Conservation (phyloP, 2,113 vertebrate species). For the Catharus minimus region DNA sequence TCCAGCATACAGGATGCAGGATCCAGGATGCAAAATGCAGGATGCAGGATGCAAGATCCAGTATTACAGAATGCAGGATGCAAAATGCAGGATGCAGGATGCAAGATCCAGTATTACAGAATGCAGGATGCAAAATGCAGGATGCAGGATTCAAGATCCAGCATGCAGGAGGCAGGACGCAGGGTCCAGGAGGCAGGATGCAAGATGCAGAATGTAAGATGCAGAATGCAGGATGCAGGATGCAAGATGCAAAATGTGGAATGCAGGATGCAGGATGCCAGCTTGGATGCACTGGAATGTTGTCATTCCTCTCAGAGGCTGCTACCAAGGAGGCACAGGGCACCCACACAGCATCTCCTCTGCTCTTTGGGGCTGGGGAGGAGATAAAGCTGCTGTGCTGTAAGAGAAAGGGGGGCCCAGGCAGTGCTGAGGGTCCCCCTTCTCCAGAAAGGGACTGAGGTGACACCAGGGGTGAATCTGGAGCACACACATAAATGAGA, state of each 20-base stretch:
- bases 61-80: neutral
- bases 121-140: neutral
- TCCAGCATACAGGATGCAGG: neutral
- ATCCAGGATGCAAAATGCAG: neutral
- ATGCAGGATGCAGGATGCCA: conserved; percentile 19
- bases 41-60: neutral
- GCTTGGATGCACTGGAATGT: neutral
- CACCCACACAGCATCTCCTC: neutral
- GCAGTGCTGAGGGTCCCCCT: neutral
- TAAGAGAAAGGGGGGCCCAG: neutral
- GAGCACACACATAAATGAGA: accelerated
- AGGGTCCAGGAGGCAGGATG: too few relatives aligned
- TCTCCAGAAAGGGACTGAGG: neutral
- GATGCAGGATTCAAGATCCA: neutral
- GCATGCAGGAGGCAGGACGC: too few relatives aligned
- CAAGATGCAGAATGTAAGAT: too few relatives aligned
- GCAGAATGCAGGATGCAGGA: neutral
- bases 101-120: too few relatives aligned
- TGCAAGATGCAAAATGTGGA: too few relatives aligned
- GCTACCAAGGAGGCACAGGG: neutral
- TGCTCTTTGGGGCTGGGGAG: neutral
- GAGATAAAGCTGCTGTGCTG: neutral
- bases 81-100: too few relatives aligned
- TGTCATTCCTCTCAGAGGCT: conserved; percentile 10
- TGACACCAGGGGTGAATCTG: accelerated